These are phyloP conservation scores for Coreius guichenoti DNA, from an alignment of 2,797 vertebrate species.

Conservation along the genomic window DNA sequence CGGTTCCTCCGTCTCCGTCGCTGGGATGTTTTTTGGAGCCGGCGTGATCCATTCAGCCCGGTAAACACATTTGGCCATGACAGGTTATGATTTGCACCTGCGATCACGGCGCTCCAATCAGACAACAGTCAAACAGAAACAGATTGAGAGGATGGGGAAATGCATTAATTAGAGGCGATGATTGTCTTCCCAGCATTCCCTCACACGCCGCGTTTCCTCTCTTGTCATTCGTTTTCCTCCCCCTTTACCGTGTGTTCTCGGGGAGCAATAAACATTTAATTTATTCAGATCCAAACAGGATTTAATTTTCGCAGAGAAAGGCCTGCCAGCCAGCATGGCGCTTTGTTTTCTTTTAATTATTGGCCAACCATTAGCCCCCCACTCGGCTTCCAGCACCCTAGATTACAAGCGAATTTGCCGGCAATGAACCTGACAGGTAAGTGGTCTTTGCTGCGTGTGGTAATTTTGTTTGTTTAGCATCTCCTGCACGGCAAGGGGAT, in stretches of 20 bases:
- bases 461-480: slow-evolving; percentile 67
- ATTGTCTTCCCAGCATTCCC: slow-evolving; percentile 56
- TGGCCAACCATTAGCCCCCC: slow-evolving; percentile 62
- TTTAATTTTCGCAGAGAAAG: slow-evolving; percentile 64
- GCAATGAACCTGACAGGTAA: slow-evolving; percentile 63
- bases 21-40: background rate
- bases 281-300: slow-evolving; percentile 65
- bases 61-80: slow-evolving; percentile 57
- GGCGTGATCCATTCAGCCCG: slow-evolving; percentile 47
- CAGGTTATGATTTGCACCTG: slow-evolving; percentile 63
- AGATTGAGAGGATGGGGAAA: slow-evolving; percentile 60
- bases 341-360: slow-evolving; percentile 70
- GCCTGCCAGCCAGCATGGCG: slow-evolving; percentile 53
- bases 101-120: slow-evolving; percentile 57
- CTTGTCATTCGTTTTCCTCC: slow-evolving; percentile 33
- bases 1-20: slow-evolving; percentile 10
- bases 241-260: slow-evolving; percentile 32
- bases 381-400: slow-evolving; percentile 53
- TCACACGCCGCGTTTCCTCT: slow-evolving; percentile 58
- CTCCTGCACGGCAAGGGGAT: slow-evolving; percentile 52
- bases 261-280: slow-evolving; percentile 66
- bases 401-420: slow-evolving; percentile 60
- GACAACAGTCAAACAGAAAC: slow-evolving; percentile 58
- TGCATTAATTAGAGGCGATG: slow-evolving; percentile 62
- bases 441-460: slow-evolving; percentile 55